phyloP scores from a whole-genome alignment of 2,888 invertebrate species.

The Formica aserva region DNA sequence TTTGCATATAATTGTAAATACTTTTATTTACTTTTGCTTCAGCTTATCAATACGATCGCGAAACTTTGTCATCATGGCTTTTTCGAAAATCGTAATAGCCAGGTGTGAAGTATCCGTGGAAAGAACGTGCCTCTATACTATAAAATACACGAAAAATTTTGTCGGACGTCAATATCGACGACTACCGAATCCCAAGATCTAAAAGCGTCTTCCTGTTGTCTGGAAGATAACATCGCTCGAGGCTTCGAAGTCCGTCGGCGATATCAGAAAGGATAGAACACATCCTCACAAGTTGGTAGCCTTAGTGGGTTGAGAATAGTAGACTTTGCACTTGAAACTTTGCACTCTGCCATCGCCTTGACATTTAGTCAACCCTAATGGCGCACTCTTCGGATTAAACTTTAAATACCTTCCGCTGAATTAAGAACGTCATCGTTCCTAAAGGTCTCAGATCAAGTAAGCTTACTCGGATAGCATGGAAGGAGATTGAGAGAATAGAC shows the following conservation, averaged over 20 bases:
- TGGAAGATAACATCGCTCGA: conserved; percentile 74
- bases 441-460: conserved; percentile 52
- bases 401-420: conserved; percentile 80
- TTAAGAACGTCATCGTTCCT: conserved; percentile 69
- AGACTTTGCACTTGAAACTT: conserved; percentile 84
- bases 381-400: conserved; percentile 81
- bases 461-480: neutral
- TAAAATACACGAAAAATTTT: conserved; percentile 20
- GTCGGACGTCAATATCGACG: conserved; percentile 30
- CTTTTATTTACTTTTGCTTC: neutral
- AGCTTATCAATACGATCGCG: neutral
- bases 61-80: neutral
- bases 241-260: conserved; percentile 71
- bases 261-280: conserved; percentile 57
- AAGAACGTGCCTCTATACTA: conserved; percentile 7
- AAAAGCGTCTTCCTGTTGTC: conserved; percentile 84
- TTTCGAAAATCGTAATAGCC: conserved; percentile 25
- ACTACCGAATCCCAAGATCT: conserved; percentile 64
- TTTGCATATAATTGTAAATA: neutral
- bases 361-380: conserved; percentile 82
- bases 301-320: conserved; percentile 66
- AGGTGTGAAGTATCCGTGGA: conserved; percentile 15
- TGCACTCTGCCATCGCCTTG: conserved; percentile 69
- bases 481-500: conserved; percentile 28
- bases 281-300: conserved; percentile 46